These are phyloP conservation scores for Deroptyus accipitrinus DNA, from an alignment of 2,113 vertebrate species.

Conservation along the genomic window DNA sequence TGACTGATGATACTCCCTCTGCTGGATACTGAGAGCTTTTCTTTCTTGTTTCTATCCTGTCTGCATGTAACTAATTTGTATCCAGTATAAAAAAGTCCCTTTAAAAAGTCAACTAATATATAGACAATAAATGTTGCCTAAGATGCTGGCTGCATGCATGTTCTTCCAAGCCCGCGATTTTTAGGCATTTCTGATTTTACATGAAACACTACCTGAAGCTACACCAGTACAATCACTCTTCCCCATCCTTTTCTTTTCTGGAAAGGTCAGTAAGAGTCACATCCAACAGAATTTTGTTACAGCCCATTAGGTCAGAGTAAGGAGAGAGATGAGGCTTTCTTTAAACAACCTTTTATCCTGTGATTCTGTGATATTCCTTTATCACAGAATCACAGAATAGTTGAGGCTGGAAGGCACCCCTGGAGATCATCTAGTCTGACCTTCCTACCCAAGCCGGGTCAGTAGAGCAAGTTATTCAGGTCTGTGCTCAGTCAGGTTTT, in stretches of 20 bases:
- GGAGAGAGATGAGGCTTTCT: background rate
- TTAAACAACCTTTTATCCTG: background rate
- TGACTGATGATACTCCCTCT: fast-evolving
- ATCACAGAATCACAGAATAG: background rate
- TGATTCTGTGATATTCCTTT: background rate
- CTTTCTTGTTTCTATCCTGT: background rate
- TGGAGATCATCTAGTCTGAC: background rate
- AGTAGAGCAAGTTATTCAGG: background rate
- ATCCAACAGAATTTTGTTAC: background rate
- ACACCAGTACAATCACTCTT: background rate
- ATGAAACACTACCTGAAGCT: background rate
- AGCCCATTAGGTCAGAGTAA: background rate
- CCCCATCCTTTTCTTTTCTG: background rate
- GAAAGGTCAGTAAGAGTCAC: background rate
- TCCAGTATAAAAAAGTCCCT: background rate
- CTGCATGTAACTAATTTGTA: background rate
- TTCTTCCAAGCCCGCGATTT: background rate
- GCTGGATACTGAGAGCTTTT: background rate
- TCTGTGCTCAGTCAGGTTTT: background rate
- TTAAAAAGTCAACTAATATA: background rate
- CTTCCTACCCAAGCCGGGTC: background rate
- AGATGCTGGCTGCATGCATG: fast-evolving
- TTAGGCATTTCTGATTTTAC: background rate
- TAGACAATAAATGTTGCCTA: background rate
- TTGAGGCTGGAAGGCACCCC: background rate